Conservation (phyloP, 2,888 invertebrate genomes). For the Eupsilia transversa region DNA sequence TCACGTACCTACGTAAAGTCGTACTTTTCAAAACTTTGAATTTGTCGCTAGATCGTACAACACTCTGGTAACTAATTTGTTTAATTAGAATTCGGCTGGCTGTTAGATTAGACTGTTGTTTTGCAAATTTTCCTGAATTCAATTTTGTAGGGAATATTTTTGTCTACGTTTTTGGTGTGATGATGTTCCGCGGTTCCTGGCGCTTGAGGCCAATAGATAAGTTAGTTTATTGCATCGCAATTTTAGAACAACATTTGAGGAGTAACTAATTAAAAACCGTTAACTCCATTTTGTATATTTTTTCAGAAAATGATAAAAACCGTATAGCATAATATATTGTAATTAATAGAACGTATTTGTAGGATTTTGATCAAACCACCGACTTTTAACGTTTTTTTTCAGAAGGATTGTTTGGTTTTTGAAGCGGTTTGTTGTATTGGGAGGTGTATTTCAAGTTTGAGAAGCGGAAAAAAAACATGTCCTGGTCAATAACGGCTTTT, state of each 20-base stretch:
- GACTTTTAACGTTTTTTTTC: no score
- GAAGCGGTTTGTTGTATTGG: no score
- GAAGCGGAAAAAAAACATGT: no score
- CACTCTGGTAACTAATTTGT: conserved; percentile 84
- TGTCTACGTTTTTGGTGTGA: conserved; percentile 25
- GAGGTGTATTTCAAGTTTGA: no score
- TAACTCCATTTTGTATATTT: no score
- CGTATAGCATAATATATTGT: no score
- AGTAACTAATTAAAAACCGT: no score
- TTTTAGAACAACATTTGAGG: background rate
- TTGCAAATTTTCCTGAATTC: conserved; percentile 62
- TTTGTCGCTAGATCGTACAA: conserved; percentile 86
- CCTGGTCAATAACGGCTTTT: no score
- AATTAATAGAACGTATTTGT: no score
- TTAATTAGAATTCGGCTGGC: conserved; percentile 79
- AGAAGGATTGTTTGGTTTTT: no score
- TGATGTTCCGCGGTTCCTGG: conserved; percentile 27
- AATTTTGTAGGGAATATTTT: conserved; percentile 54
- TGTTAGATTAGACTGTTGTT: conserved; percentile 62
- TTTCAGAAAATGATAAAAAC: no score
- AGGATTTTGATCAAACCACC: no score
- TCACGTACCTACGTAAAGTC: conserved; percentile 87
- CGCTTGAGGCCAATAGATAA: background rate
- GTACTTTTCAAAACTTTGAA: conserved; percentile 85
- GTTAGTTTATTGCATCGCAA: background rate